phyloP scores from a whole-genome alignment of 1,140 invertebrate species.

The Drosophila albomicans region DNA sequence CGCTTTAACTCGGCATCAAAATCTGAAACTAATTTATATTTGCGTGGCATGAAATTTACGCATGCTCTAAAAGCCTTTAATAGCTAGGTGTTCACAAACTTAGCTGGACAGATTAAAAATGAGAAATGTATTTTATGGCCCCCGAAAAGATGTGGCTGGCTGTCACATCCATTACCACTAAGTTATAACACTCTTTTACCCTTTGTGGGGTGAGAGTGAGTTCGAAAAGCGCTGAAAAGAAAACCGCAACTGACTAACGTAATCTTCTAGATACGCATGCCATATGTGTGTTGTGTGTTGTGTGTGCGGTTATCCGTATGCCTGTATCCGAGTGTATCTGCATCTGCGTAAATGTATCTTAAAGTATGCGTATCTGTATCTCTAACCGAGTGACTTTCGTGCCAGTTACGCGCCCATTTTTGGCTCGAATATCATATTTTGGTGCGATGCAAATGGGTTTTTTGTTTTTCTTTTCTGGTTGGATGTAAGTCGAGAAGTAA shows the following conservation, averaged over 20 bases:
- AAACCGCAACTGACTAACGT: conserved; percentile 75
- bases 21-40: no score
- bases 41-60: no score
- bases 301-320: conserved; percentile 6
- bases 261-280: conserved; percentile 74
- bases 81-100: background rate
- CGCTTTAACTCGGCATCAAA: no score
- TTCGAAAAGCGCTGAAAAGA: conserved; percentile 2
- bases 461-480: background rate
- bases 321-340: conserved; percentile 29
- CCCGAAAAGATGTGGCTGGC: no score
- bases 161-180: background rate
- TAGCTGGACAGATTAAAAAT: background rate
- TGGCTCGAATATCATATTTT: conserved; percentile 34
- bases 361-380: conserved; percentile 58
- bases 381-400: conserved; percentile 38
- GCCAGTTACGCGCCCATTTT: conserved; percentile 33
- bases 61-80: no score
- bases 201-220: background rate
- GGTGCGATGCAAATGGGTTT: background rate
- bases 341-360: conserved; percentile 48
- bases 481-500: background rate
- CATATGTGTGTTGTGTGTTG: conserved; percentile 36
- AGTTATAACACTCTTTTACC: background rate
- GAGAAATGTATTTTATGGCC: background rate